A percentile compares a stretch with the other conserved stretches of the same genome.
These are phyloP conservation scores for Cottoperca gobio DNA, from an alignment of 2,797 vertebrate genomes.

Conservation along the genomic window DNA sequence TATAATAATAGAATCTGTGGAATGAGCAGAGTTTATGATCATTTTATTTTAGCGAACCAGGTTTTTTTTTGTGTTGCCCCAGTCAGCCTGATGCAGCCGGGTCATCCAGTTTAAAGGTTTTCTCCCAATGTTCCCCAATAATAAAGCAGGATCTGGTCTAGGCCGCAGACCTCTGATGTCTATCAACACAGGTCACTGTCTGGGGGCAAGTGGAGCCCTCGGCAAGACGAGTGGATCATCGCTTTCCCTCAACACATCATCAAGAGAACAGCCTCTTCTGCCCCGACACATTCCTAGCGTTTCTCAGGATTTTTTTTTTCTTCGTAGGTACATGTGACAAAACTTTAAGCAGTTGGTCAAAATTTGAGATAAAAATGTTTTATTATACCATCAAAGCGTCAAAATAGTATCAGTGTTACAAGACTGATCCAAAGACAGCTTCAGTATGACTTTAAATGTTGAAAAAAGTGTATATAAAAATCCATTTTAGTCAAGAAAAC, in stretches of 20 bases:
- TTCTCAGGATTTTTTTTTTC: conserved; percentile 43
- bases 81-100: neutral
- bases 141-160: conserved; percentile 47
- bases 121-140: conserved; percentile 14
- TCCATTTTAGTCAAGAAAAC: conserved; percentile 29
- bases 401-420: conserved; percentile 15
- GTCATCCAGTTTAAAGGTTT: conserved; percentile 43
- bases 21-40: neutral
- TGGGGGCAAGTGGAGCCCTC: conserved; percentile 73
- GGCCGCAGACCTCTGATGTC: conserved; percentile 62
- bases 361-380: conserved; percentile 10
- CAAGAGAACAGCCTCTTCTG: conserved; percentile 38
- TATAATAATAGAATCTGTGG: neutral
- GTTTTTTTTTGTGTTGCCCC: too few relatives aligned
- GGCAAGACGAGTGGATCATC: conserved; percentile 63
- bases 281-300: conserved; percentile 61
- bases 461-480: conserved; percentile 17
- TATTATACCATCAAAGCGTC: neutral
- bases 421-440: conserved; percentile 9
- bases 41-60: neutral
- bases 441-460: neutral
- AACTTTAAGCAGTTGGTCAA: neutral
- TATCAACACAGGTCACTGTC: conserved; percentile 74
- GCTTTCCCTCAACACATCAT: conserved; percentile 71
- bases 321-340: conserved; percentile 16